phyloP scores from a whole-genome alignment of 1,140 invertebrate species.

The Trinorchestia longiramus region DNA sequence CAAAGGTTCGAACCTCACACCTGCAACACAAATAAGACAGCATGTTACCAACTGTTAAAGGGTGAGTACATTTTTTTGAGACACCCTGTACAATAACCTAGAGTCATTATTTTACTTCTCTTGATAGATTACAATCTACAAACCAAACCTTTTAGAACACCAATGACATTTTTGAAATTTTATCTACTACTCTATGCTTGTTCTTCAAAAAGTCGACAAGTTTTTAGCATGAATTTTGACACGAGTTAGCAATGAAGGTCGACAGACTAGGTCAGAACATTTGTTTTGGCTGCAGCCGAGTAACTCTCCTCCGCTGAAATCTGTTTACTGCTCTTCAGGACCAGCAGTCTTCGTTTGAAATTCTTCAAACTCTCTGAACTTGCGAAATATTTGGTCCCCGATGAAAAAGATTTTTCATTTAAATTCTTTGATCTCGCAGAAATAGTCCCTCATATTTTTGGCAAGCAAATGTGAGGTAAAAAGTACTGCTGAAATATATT shows the following conservation, averaged over 20 bases:
- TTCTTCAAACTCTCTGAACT: neutral
- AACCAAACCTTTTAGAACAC: neutral
- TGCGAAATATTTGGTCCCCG: neutral
- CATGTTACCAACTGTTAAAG: too few species aligned
- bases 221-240: neutral
- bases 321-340: conserved; percentile 1
- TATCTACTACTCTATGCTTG: too few species aligned
- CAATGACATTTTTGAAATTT: neutral
- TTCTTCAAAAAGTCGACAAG: neutral
- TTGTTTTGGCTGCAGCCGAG: neutral
- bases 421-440: conserved; percentile 4
- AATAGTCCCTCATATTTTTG: neutral
- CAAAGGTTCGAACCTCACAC: too few species aligned
- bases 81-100: too few species aligned
- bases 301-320: neutral
- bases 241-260: neutral
- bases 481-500: neutral
- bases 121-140: neutral
- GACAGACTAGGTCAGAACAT: neutral
- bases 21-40: too few species aligned
- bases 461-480: neutral
- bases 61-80: too few species aligned
- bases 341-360: neutral
- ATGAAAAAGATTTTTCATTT: neutral
- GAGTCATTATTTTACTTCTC: neutral